Percentiles rank a stretch among this genome's conserved stretches.
phyloP scores from a whole-genome alignment of 2,797 vertebrate species.

The Silurus aristotelis region DNA sequence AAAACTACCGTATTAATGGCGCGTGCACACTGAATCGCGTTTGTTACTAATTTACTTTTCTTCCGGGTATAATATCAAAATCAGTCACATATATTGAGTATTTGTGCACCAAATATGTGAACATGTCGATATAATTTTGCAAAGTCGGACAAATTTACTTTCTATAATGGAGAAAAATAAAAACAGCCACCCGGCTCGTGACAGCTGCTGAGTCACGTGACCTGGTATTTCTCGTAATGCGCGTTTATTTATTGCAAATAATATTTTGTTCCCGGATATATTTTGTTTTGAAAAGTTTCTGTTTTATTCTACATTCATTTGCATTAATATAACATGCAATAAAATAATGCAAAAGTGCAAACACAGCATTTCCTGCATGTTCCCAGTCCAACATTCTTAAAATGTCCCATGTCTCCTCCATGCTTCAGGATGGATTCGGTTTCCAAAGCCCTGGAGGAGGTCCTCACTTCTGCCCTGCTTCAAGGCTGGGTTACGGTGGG shows the following conservation, averaged over 20 bases:
- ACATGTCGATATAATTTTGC: background rate
- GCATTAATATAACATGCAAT: background rate
- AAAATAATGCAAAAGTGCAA: background rate
- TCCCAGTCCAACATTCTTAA: background rate
- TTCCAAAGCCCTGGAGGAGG: slow-evolving; percentile 85
- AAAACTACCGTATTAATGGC: background rate
- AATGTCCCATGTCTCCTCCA: background rate
- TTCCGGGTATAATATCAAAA: too few species aligned
- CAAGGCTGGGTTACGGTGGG: slow-evolving; percentile 86
- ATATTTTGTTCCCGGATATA: background rate
- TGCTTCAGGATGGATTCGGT: slow-evolving; percentile 85
- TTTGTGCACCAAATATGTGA: background rate
- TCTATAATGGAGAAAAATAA: background rate
- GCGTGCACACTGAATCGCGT: background rate
- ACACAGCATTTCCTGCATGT: background rate
- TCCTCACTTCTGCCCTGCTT: slow-evolving; percentile 81
- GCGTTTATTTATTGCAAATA: background rate
- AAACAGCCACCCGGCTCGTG: background rate
- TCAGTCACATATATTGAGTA: background rate
- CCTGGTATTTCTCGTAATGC: background rate
- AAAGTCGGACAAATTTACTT: too few species aligned
- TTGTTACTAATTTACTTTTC: background rate
- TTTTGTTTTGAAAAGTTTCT: background rate
- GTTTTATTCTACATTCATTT: background rate
- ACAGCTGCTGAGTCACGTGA: slow-evolving; percentile 30